Conservation (phyloP, 2,113 vertebrate species). For the Riparia riparia region DNA sequence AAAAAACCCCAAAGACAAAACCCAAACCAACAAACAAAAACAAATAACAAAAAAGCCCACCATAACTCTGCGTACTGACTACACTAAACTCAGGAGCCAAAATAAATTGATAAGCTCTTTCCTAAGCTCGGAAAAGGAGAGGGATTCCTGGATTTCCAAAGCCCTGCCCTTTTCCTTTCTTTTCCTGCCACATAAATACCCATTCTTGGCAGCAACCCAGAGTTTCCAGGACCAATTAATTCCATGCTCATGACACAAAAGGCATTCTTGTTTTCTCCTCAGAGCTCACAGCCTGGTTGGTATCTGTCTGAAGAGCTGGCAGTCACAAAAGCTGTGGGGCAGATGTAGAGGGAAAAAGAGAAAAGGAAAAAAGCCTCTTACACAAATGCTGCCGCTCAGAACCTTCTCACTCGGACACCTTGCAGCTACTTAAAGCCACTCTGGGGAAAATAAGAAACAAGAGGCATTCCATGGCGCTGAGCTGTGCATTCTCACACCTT, state of each 20-base stretch:
- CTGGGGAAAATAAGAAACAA: not conserved
- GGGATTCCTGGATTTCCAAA: constrained; percentile 34
- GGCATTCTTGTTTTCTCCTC: constrained; percentile 6
- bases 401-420: not conserved
- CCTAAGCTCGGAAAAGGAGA: not conserved
- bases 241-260: constrained; percentile 11
- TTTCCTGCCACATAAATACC: constrained; percentile 41
- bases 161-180: constrained; percentile 15
- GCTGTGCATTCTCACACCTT: not conserved
- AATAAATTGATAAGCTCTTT: not conserved
- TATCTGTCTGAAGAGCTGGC: constrained; percentile 7
- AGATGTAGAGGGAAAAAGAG: not conserved
- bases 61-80: not conserved
- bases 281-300: not conserved
- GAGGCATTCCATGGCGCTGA: not conserved
- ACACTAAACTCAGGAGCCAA: not conserved
- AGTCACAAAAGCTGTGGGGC: not conserved
- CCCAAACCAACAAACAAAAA: too few relatives aligned
- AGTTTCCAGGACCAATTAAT: constrained; percentile 15
- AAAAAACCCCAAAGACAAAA: not conserved
- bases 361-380: not conserved
- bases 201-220: not conserved
- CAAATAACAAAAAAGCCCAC: not conserved
- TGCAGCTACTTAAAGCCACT: not conserved
- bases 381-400: not conserved